Conservation (phyloP, 2,113 vertebrate genomes). For the Ctenomys sociabilis region DNA sequence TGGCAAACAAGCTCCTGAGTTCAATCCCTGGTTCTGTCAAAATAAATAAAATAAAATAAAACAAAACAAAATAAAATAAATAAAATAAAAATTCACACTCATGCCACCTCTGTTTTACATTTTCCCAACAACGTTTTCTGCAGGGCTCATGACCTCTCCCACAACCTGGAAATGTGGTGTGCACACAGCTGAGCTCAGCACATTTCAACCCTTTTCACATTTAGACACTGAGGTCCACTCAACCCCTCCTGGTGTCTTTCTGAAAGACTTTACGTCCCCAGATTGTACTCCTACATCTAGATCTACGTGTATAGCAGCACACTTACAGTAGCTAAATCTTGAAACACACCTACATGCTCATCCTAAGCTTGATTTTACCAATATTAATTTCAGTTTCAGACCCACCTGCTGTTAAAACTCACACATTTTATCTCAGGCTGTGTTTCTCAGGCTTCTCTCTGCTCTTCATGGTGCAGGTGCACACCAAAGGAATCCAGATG, state of each 20-base stretch:
- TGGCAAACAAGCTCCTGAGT: no score
- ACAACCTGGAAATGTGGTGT: not conserved
- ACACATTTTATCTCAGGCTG: not conserved
- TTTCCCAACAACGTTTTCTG: not conserved
- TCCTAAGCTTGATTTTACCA: no score
- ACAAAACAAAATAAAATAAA: no score
- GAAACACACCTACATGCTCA: not conserved
- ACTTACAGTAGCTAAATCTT: not conserved
- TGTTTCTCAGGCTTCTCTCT: constrained; percentile 82
- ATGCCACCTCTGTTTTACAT: not conserved
- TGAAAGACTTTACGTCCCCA: not conserved
- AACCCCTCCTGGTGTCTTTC: not conserved
- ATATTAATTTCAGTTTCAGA: no score
- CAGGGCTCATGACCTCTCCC: not conserved
- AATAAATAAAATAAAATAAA: no score
- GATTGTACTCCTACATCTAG: not conserved
- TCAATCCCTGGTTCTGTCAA: no score
- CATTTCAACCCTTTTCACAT: not conserved
- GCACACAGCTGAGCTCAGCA: not conserved
- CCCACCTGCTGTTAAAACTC: not conserved
- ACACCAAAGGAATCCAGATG: constrained; percentile 80
- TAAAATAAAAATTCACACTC: no score
- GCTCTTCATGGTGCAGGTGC: constrained; percentile 82
- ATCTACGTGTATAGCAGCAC: not conserved
- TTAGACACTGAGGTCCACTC: not conserved